Evolutionary conservation across 2,113 vertebrate genomes (phyloP).

Genomic region (Silurus asotus): DNA sequence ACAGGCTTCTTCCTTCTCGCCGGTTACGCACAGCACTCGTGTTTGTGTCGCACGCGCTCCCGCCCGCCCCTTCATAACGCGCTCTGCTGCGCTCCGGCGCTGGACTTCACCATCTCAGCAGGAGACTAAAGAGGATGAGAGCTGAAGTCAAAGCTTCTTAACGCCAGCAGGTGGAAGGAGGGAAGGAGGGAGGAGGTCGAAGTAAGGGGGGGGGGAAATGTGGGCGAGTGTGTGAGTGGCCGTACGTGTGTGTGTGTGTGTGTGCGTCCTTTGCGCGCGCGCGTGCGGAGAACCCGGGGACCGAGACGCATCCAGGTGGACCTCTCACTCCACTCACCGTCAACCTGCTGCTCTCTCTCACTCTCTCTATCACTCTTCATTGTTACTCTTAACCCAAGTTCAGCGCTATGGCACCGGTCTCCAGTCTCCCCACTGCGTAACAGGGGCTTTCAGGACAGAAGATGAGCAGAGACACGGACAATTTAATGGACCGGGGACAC

Average conservation of each 20-base stretch:
- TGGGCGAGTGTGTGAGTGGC: conserved; percentile 31
- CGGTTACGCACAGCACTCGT: conserved; percentile 1
- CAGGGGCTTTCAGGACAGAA: conserved; percentile 25
- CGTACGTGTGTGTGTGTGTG: conserved; percentile 16
- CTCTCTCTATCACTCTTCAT: neutral
- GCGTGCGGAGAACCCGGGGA: conserved; percentile 43
- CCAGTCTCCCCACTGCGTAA: conserved; percentile 6
- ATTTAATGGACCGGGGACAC: conserved; percentile 54
- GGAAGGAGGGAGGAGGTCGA: conserved; percentile 50
- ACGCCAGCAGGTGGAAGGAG: conserved; percentile 64
- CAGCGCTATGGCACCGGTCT: conserved; percentile 14
- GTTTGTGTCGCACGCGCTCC: neutral
- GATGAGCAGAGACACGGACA: conserved; percentile 34
- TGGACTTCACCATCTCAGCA: conserved; percentile 43
- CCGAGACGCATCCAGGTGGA: conserved; percentile 27
- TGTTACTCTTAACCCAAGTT: conserved; percentile 13
- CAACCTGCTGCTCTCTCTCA: neutral
- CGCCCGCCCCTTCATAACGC: conserved; percentile 19
- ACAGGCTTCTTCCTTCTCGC: neutral
- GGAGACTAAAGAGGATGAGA: conserved; percentile 71
- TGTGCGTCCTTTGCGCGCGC: conserved; percentile 37
- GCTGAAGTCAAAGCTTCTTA: conserved; percentile 77
- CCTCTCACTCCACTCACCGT: neutral
- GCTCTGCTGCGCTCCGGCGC: conserved; percentile 13
- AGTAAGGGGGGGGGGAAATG: neutral